phyloP scores from a whole-genome alignment of 1,140 invertebrate genomes.

The Apis mellifera region DNA sequence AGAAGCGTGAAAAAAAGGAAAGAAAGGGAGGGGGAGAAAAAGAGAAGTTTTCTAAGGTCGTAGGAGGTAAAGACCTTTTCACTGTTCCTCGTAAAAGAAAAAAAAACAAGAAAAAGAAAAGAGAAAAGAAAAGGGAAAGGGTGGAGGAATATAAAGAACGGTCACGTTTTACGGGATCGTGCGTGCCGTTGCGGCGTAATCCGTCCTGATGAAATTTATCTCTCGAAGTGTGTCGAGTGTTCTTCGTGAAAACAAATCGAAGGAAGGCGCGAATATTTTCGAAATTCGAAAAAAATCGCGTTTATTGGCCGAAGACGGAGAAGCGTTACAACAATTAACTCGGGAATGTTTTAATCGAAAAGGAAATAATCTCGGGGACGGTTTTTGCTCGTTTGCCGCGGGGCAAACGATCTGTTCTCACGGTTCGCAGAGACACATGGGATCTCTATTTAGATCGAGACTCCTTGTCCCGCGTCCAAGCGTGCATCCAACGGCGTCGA shows the following conservation, averaged over 20 bases:
- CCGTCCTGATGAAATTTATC: slow-evolving; percentile 35
- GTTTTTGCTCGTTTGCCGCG: slow-evolving; percentile 1
- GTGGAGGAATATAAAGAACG: background rate
- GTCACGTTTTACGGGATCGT: slow-evolving; percentile 5
- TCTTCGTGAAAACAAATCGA: slow-evolving; percentile 22
- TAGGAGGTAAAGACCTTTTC: slow-evolving; percentile 29
- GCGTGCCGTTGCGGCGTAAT: slow-evolving; percentile 14
- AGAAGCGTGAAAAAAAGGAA: background rate
- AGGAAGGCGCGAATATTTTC: background rate
- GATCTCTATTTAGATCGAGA: slow-evolving; percentile 35
- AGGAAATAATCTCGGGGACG: slow-evolving; percentile 25
- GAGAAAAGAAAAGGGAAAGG: background rate
- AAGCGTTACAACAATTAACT: slow-evolving; percentile 19
- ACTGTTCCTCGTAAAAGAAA: slow-evolving; percentile 8
- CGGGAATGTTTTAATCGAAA: slow-evolving; percentile 26
- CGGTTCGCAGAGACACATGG: slow-evolving; percentile 21
- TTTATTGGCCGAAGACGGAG: background rate
- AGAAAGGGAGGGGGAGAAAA: background rate
- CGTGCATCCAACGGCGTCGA: slow-evolving; percentile 10
- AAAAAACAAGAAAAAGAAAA: too few relatives aligned
- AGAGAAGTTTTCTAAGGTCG: background rate
- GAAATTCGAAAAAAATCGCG: background rate
- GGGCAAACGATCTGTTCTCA: slow-evolving; percentile 15
- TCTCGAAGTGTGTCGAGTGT: background rate
- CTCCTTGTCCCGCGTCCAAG: background rate